Base-by-base conservation (phyloP, 1,140 invertebrate genomes). In the Drosophila bipectinata region DNA sequence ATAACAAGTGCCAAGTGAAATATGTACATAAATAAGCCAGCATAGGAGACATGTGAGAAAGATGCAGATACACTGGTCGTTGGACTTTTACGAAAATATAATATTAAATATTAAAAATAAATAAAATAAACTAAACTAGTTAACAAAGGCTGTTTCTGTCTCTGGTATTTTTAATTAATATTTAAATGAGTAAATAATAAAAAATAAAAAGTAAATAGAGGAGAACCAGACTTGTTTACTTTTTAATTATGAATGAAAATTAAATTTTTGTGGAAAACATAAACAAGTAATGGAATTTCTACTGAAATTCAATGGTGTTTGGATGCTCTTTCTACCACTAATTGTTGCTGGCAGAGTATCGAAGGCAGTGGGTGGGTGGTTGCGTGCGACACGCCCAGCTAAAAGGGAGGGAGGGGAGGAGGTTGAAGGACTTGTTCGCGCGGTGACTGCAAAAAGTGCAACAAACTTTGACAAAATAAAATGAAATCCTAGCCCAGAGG, bases 1-100 rank as follows among this genome's bases (percentile, higher is more conserved):
- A 85, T 85, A 85, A 85, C 82, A 85, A 85, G 82, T 87, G 82
- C 83, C 83, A 87, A 85, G 57, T 77, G 78, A 87, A 87, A 82
- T 87, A 79, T 87, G 82, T 79, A 88, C 83, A 87, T 87, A 85
- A 69, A 87, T 85, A 85, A 81, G 76, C 68, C 51, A 73, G 41
- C 30, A 32, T 1, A 24, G 52, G 6, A 37, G 44, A 30, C 18
- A 26, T 49, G 67, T 24, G 64, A 6, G 44, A 21, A 18, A 48
- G 63, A 37, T 39, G 44, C 67, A 69, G 8, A 3, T 26, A 69
- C 44, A 68, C 49, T 68, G 64, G 12, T 28, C 14, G 21, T 21
- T 66, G 24, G 28, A 2, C 9, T 12, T n/a, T 8, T 4, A 18
- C 18, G 3, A 18, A 18, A 8, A 21, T 21, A 21, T 21, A 21